Percentiles rank a stretch among this genome's conserved stretches.
These are phyloP conservation scores for Erynnis tages DNA, from an alignment of 2,888 invertebrate genomes.

Conservation along the genomic window DNA sequence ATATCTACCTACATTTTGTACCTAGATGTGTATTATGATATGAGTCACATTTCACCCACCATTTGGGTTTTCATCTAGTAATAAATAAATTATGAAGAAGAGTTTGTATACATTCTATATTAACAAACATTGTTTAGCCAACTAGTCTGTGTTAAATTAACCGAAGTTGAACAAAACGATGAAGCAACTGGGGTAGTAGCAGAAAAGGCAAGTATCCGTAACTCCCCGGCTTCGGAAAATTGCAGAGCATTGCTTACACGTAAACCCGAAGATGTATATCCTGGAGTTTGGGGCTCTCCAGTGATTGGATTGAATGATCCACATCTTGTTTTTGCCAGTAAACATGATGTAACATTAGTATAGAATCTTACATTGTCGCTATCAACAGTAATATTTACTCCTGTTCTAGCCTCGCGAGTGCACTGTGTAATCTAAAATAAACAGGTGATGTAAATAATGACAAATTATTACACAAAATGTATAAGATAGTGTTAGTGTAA, in stretches of 20 bases:
- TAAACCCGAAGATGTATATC: slow-evolving; percentile 58
- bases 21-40: too few relatives aligned
- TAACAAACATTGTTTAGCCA: slow-evolving; percentile 73
- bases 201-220: slow-evolving; percentile 79
- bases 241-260: slow-evolving; percentile 80
- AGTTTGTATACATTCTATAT: neutral
- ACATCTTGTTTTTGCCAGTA: slow-evolving; percentile 84
- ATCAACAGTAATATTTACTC: slow-evolving; percentile 71
- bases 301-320: slow-evolving; percentile 84
- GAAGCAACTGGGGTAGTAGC: slow-evolving; percentile 70
- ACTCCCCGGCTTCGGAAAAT: slow-evolving; percentile 77
- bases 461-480: too few relatives aligned
- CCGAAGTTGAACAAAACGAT: slow-evolving; percentile 76
- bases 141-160: slow-evolving; percentile 76
- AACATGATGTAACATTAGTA: slow-evolving; percentile 84
- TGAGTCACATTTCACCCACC: too few relatives aligned
- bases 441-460: neutral
- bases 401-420: slow-evolving; percentile 74
- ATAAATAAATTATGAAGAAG: too few relatives aligned
- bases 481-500: too few relatives aligned
- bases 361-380: slow-evolving; percentile 78
- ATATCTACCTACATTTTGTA: too few relatives aligned
- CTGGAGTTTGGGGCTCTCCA: slow-evolving; percentile 81
- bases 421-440: slow-evolving; percentile 76
- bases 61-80: too few relatives aligned